Base-by-base conservation (phyloP, 2,797 vertebrate species). In the Fistularia tabacaria region DNA sequence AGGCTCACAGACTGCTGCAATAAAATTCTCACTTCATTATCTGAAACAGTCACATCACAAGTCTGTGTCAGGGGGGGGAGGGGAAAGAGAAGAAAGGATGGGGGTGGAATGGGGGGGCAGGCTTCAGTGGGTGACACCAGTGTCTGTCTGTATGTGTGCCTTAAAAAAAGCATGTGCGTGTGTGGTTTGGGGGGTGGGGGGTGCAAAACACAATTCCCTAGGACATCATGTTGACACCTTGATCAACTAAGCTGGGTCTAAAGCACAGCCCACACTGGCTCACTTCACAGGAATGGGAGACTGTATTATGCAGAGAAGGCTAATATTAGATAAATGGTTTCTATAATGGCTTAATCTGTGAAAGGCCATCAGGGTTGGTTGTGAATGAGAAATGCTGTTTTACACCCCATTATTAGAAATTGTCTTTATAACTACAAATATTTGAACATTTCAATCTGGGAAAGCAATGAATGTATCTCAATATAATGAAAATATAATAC, bases 11-110 rank as follows among this genome's bases (percentile, higher is more conserved):
- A 81, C 71, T 65, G 74, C 71, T 53, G 83, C 85, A 86, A 88
- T 91, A 91, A 90, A 91, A 79, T 86, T 91, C 88, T 87, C 90
- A 87, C 88, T 88, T 91, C 87, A 90, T 91, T 91, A 92, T 91
- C 89, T 87, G 77, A 84, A 85, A 87, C 81, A 82, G 85, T 74
- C 84, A 88, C 88, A 90, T 90, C 89, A 90, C 87, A 90, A 81
- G 74, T 72, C 72, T 70, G 82, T 73, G 81, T 81, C 78, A 80
- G 70, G 66, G 70, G 80, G 80, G 84, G 81, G 81, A 84, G 75
- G 76, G 78, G 76, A 74, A 69, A 72, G 73, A 73, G 67, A 80
- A 78, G 76, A 79, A 77, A 76, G 69, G 69, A 12, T 51, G 66
- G 74, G 71, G 71, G 62, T 44, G 75, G 70, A 38, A 36, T 36